These are phyloP conservation scores for Molorchus minor DNA, from an alignment of 2,888 invertebrate genomes.

Conservation along the genomic window DNA sequence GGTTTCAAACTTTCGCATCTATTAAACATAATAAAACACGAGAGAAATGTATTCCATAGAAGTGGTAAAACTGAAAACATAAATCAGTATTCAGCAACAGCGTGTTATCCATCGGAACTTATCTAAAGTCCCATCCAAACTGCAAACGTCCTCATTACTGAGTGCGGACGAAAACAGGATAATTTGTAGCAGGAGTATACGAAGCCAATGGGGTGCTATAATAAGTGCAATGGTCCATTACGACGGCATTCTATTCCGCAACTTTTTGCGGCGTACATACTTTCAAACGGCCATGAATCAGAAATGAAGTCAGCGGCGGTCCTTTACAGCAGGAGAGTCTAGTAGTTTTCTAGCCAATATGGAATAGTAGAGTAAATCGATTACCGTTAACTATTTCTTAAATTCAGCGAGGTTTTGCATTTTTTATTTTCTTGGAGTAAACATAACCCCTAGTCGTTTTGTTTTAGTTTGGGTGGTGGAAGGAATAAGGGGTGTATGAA, in stretches of 20 bases:
- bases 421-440: too few species aligned
- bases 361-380: too few species aligned
- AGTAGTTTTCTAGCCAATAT: too few species aligned
- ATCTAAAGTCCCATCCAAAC: slow-evolving; percentile 42
- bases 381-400: too few species aligned
- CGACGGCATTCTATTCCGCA: slow-evolving; percentile 53
- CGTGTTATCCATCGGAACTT: slow-evolving; percentile 5
- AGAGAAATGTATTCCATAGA: too few species aligned
- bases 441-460: too few species aligned
- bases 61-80: slow-evolving; percentile 7
- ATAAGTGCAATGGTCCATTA: slow-evolving; percentile 61
- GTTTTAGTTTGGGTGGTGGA: too few species aligned
- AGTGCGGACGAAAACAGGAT: slow-evolving; percentile 42
- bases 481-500: too few species aligned
- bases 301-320: slow-evolving; percentile 31
- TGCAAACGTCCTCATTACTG: slow-evolving; percentile 37
- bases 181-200: slow-evolving; percentile 47
- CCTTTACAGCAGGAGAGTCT: too few species aligned
- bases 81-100: slow-evolving; percentile 19
- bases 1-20: too few species aligned
- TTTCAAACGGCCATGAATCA: slow-evolving; percentile 54
- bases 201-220: slow-evolving; percentile 60
- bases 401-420: too few species aligned
- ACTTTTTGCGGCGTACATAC: slow-evolving; percentile 55
- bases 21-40: too few species aligned